Base-by-base conservation (phyloP, 2,888 invertebrate species). In the Horisme vitalbata region DNA sequence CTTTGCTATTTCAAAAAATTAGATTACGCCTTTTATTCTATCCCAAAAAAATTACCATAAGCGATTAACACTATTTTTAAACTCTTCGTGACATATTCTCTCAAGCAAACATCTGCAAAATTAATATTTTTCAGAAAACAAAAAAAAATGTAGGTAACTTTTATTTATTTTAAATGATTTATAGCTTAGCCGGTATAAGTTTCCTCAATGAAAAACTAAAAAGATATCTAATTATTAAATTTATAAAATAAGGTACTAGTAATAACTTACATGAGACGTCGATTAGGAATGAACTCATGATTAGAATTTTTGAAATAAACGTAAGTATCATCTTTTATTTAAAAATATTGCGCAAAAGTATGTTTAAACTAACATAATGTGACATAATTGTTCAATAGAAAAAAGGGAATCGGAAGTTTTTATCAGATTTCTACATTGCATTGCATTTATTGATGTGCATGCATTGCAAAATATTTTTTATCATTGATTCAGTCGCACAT, bases 181-280 rank as follows among this genome's bases (percentile, higher is more conserved):
- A n/a, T n/a, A n/a, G n/a, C n/a, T n/a, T n/a, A n/a, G n/a, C n/a
- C n/a, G n/a, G n/a, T n/a, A n/a, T n/a, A n/a, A n/a, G n/a, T n/a
- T n/a, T n/a, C n/a, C n/a, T n/a, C n/a, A n/a, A n/a, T n/a, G n/a
- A n/a, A n/a, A n/a, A n/a, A n/a, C n/a, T n/a, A n/a, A n/a, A n/a
- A n/a, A n/a, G n/a, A n/a, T n/a, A n/a, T n/a, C 12, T 2, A 13
- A 28, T 28, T 13, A 13, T 10, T n/a, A 28, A 28, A 4, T 13
- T n/a, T n/a, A 14, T 11, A 13, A 1, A 23, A 23, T 23, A 21
- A 20, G 12, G 1, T 9, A 37, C 8, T 1, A 39, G 8, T 23
- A 4, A 37, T 37, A 13, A 43, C 52, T 52, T 45, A 52, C 52
- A 32, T 43, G 49, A 45, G 18, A 35, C 32, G 31, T 26, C 9